Base-by-base conservation (phyloP, 2,113 vertebrate genomes). In the Xenotilapia caudafasciata region DNA sequence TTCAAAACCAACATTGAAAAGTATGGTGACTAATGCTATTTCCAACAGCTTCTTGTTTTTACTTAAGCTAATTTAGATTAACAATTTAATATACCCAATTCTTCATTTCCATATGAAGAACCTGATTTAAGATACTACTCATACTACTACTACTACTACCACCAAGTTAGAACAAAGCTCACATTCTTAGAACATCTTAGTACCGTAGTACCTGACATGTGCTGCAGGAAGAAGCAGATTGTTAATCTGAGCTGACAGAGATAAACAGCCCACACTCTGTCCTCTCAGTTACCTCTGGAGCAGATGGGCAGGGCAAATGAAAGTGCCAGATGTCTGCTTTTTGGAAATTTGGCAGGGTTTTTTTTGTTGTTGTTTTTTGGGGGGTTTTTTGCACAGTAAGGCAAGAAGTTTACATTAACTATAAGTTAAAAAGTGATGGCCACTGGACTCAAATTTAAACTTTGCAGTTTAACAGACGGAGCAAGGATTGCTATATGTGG, bases 181-280 rank as follows among this genome's bases (percentile, higher is more conserved):
- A 33, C 13, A 12, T 47, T 81, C 79, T 60, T 45, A 33, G 26
- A 51, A 9, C 26, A 31, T 77, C 26, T n/a, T 51, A 33, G 73
- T n/a, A 8, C 45, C 17, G 1, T 62, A n/a, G 45, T 62, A 45
- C 8, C 45, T 56, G 60, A 42, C 28, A 2, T 14, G 6, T n/a
- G 26, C 53, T 21, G 23, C 9, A 42, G 79, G 80, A 15, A 38
- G 82, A 49, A 58, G 47, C 86, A 70, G 62, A 75, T 62, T 90
- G 62, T 77, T 90, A 86, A 83, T 54, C 79, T 83, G 82, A 88
- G 77, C 33, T 68, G 62, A 65, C 38, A 10, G 23, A 90, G 82
- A 84, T 89, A 84, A 82, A 81, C 54, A 84, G 84, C 82, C 77
- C 82, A 79, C 73, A 77, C 65, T 85, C 55, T 90, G 84, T 28